phyloP scores from a whole-genome alignment of 2,888 invertebrate species.

The Tethea ocularis region DNA sequence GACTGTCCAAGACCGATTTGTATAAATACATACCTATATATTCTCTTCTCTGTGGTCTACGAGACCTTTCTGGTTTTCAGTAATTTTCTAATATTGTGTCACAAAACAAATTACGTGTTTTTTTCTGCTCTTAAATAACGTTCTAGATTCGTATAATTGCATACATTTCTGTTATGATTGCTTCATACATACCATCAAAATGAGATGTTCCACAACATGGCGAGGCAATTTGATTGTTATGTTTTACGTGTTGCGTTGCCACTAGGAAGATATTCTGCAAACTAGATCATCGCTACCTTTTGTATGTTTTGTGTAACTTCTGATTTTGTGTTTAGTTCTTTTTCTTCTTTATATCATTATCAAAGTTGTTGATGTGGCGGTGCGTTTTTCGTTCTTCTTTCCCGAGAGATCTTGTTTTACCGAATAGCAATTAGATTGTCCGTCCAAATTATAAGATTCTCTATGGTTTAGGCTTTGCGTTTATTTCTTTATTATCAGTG shows the following conservation, averaged over 20 bases:
- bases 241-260: slow-evolving; percentile 1
- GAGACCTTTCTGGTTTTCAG: no score
- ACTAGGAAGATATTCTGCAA: slow-evolving; percentile 1
- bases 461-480: no score
- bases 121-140: not conserved
- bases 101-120: not conserved
- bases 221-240: slow-evolving; percentile 3
- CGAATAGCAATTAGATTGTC: no score
- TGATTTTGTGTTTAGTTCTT: not conserved
- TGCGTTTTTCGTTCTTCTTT: no score
- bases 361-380: not conserved
- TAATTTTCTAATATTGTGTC: not conserved
- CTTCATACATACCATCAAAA: slow-evolving; percentile 5
- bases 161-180: not conserved
- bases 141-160: not conserved
- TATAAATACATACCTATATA: no score
- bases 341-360: not conserved
- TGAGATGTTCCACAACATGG: not conserved
- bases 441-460: no score
- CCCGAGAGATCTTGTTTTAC: no score
- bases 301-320: not conserved
- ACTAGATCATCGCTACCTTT: slow-evolving; percentile 6
- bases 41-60: no score
- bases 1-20: no score
- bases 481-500: no score